These are phyloP conservation scores for Bombus balteatus DNA, from an alignment of 1,140 invertebrate species.

Conservation along the genomic window DNA sequence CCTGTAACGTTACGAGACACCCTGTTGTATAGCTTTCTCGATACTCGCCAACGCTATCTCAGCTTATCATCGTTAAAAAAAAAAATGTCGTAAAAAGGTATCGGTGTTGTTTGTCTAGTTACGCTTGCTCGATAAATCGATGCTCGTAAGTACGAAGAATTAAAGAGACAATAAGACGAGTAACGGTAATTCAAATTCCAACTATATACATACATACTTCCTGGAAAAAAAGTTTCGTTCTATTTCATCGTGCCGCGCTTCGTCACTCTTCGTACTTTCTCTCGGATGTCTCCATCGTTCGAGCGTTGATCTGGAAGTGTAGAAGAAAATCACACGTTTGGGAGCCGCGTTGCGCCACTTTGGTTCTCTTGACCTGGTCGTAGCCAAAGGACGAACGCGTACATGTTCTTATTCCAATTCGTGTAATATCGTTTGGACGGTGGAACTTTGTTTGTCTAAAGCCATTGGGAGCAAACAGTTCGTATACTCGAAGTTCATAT, in stretches of 20 bases:
- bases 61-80: background rate
- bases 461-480: background rate
- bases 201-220: background rate
- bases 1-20: too few species aligned
- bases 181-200: background rate
- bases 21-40: too few species aligned
- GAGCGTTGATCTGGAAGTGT: background rate
- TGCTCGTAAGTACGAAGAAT: background rate
- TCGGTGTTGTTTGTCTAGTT: background rate
- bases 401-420: background rate
- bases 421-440: background rate
- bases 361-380: background rate
- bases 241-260: background rate
- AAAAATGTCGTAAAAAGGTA: background rate
- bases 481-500: background rate
- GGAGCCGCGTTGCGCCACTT: background rate
- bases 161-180: too few species aligned
- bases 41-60: background rate
- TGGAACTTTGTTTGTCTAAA: background rate
- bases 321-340: background rate
- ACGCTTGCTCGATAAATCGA: background rate
- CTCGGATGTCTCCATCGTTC: background rate
- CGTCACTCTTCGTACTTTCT: slow-evolving; percentile 13
- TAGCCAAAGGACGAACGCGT: background rate
- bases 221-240: slow-evolving; percentile 2